These are phyloP conservation scores for Brachylomia viminalis DNA, from an alignment of 2,888 invertebrate genomes.

Conservation along the genomic window DNA sequence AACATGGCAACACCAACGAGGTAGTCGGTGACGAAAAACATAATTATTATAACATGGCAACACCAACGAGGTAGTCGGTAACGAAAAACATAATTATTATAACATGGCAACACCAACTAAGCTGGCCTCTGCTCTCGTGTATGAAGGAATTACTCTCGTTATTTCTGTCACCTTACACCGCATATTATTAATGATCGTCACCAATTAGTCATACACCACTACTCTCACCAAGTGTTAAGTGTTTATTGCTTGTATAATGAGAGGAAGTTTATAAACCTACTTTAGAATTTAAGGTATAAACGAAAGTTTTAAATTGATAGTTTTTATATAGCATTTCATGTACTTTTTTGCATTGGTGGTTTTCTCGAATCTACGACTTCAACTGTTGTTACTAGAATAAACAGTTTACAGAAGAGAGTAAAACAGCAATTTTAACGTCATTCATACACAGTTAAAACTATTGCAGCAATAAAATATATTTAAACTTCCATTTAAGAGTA, in stretches of 20 bases:
- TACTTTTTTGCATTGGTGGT: background rate
- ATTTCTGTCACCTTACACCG: constrained; percentile 48
- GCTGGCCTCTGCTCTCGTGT: constrained; percentile 4
- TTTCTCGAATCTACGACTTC: background rate
- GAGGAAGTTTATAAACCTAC: background rate
- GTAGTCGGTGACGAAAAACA: background rate
- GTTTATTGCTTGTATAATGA: constrained; percentile 23
- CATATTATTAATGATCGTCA: constrained; percentile 39
- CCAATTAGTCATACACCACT: constrained; percentile 40
- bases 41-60: constrained; percentile 13
- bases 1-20: constrained; percentile 26
- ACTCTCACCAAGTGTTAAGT: constrained; percentile 13
- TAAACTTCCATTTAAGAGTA: background rate
- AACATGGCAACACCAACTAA: constrained; percentile 27
- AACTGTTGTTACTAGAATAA: background rate
- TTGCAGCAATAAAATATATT: background rate
- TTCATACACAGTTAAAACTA: background rate
- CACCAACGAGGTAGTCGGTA: background rate
- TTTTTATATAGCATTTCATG: background rate
- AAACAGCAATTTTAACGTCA: background rate
- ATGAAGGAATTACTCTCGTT: constrained; percentile 41
- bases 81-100: constrained; percentile 7
- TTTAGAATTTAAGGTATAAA: background rate
- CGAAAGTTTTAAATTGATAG: background rate
- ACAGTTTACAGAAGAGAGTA: background rate